phyloP scores from a whole-genome alignment of 92 coral and sea anemone species.

The Actinostola sp. region DNA sequence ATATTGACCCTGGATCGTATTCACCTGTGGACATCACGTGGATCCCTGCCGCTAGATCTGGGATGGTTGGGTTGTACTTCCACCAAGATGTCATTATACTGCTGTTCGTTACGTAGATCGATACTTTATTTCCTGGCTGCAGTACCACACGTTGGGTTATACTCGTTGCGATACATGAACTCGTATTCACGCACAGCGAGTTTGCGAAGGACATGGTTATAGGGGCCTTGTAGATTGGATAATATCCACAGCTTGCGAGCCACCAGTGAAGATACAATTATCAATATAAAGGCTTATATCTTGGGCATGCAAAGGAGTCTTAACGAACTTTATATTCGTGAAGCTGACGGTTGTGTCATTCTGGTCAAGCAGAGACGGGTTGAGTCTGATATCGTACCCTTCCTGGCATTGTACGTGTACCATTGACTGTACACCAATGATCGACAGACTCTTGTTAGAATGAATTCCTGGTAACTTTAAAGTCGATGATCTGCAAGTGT shows the following conservation, averaged over 20 bases:
- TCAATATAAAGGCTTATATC: background rate
- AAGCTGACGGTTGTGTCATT: background rate
- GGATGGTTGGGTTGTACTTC: background rate
- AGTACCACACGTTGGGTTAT: slow-evolving; percentile 19
- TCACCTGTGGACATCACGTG: slow-evolving; percentile 25
- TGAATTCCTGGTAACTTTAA: slow-evolving; percentile 32
- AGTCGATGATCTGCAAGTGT: slow-evolving; percentile 12
- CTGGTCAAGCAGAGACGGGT: background rate
- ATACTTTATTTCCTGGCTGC: slow-evolving; percentile 10
- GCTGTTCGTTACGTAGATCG: slow-evolving; percentile 7
- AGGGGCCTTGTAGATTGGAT: slow-evolving; percentile 23
- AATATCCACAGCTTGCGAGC: background rate
- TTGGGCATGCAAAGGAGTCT: background rate
- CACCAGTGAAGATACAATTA: slow-evolving; percentile 4
- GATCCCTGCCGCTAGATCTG: background rate
- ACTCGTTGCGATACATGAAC: background rate
- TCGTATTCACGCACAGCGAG: background rate
- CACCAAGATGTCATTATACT: background rate
- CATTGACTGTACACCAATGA: slow-evolving; percentile 6
- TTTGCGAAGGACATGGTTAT: slow-evolving; percentile 9
- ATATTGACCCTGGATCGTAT: slow-evolving; percentile 4
- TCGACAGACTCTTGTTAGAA: slow-evolving; percentile 8
- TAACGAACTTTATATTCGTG: background rate
- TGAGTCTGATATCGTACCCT: background rate
- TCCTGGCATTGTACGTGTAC: slow-evolving; percentile 2